phyloP scores from a whole-genome alignment of 2,797 vertebrate species.

The Margarornis squamiger region DNA sequence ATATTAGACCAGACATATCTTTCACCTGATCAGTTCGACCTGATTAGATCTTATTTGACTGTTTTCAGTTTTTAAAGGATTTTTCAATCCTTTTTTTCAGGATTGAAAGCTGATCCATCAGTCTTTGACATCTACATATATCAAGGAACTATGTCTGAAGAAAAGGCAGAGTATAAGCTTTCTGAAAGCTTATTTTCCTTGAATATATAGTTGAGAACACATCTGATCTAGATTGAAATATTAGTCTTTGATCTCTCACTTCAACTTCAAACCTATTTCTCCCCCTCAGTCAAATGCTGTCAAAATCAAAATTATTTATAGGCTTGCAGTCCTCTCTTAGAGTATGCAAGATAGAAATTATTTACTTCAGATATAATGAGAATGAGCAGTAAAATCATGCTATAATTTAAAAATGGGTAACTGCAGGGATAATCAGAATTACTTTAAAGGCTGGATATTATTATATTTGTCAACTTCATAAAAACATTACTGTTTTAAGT shows the following conservation, averaged over 20 bases:
- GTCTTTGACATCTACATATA: background rate
- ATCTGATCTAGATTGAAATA: background rate
- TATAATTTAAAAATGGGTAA: background rate
- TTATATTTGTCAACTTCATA: background rate
- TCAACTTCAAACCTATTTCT: background rate
- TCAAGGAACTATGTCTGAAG: background rate
- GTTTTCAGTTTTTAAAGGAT: background rate
- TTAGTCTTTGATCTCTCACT: background rate
- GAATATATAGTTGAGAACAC: background rate
- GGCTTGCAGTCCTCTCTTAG: background rate
- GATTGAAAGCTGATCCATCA: background rate
- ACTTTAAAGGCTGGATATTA: background rate
- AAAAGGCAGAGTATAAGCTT: background rate
- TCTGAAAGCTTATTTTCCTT: background rate
- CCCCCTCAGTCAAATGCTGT: background rate
- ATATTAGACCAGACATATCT: background rate
- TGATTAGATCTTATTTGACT: background rate
- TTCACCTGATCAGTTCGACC: background rate
- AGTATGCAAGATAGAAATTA: background rate
- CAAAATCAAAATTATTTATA: background rate
- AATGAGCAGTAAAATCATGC: background rate
- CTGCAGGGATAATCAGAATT: background rate
- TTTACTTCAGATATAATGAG: background rate
- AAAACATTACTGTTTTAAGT: background rate
- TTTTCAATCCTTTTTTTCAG: background rate